Conservation (phyloP, 2,888 invertebrate genomes). For the Caenorhabditis wallacei region DNA sequence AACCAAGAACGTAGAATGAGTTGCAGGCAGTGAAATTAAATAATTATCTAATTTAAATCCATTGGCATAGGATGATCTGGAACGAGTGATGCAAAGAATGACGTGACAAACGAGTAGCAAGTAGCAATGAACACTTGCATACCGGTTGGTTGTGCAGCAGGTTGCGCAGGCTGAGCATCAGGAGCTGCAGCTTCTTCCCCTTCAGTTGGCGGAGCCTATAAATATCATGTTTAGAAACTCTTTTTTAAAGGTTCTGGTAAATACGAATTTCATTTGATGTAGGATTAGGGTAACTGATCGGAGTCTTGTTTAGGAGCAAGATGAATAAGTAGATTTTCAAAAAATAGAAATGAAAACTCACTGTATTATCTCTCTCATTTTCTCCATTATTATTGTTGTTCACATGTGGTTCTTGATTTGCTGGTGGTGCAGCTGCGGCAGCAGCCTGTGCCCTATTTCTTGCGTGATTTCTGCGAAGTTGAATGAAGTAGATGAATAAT, state of each 20-base stretch:
- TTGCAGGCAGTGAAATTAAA: neutral
- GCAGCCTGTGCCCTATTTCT: constrained; percentile 42
- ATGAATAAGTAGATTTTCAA: no score
- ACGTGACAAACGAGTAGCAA: constrained; percentile 91
- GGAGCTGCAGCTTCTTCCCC: constrained; percentile 17
- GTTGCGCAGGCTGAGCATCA: constrained; percentile 12
- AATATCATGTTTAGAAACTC: neutral
- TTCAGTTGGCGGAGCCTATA: constrained; percentile 29
- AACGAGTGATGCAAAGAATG: constrained; percentile 95
- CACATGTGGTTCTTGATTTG: constrained; percentile 42
- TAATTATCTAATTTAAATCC: constrained; percentile 79
- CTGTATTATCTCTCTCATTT: constrained; percentile 53
- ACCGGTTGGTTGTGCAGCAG: constrained; percentile 85
- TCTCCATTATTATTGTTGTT: constrained; percentile 73
- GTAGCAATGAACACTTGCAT: constrained; percentile 88
- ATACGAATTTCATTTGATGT: no score
- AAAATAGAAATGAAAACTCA: no score
- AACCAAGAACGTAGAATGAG: constrained; percentile 7
- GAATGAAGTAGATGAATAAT: constrained; percentile 66
- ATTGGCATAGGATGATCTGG: constrained; percentile 89
- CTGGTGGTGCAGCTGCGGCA: constrained; percentile 44
- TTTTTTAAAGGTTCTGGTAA: no score
- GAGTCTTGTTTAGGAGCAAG: neutral
- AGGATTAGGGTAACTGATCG: no score
- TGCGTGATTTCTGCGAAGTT: constrained; percentile 62